Percentiles rank a stretch among this genome's conserved stretches.
Evolutionary conservation across 2,797 vertebrate species (phyloP).

Genomic region (Eidolon dupreanum): DNA sequence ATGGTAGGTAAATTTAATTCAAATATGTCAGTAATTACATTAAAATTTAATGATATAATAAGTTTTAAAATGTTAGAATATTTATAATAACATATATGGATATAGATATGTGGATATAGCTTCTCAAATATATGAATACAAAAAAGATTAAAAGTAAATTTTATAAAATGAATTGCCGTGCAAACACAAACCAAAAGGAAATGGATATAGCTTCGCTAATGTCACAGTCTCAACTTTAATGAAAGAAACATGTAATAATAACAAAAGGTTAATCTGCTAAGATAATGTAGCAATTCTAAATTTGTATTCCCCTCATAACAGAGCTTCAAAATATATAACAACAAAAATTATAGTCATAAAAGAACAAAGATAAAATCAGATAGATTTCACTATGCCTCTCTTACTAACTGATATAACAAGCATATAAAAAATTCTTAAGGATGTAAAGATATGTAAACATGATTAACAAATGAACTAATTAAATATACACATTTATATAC

Average conservation of each 20-base stretch:
- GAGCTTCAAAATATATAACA: constrained; percentile 9
- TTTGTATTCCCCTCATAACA: not conserved
- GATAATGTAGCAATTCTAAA: not conserved
- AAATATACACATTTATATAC: not conserved
- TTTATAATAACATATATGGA: not conserved
- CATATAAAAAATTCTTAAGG: not conserved
- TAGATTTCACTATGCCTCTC: not conserved
- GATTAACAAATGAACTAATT: not conserved
- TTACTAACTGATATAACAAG: not conserved
- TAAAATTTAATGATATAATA: not conserved
- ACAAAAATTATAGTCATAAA: not conserved
- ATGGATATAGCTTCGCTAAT: not conserved
- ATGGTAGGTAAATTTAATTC: not conserved
- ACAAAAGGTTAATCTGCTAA: not conserved
- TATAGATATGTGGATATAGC: not conserved
- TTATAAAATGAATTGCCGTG: not conserved
- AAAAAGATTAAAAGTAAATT: not conserved
- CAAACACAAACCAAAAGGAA: not conserved
- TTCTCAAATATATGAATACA: not conserved
- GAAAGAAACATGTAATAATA: not conserved
- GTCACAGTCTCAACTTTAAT: not conserved
- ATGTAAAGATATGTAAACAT: not conserved
- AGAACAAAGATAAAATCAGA: not conserved
- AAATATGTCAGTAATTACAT: not conserved
- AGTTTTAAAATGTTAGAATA: not conserved